These are phyloP conservation scores for Rhagophthalmus giganteus DNA, from an alignment of 2,888 invertebrate genomes.

Conservation along the genomic window DNA sequence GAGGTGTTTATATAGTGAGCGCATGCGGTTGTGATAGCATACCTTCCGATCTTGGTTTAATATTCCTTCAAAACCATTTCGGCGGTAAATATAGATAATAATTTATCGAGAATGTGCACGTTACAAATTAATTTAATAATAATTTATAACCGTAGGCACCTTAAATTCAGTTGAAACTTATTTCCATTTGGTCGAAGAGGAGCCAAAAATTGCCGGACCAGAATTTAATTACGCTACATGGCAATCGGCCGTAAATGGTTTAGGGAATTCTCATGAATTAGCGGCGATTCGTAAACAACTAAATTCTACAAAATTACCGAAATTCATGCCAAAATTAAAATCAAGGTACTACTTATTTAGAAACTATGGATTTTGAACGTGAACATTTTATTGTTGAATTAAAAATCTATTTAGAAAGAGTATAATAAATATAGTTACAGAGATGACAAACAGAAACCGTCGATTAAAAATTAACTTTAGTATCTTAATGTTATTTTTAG, in stretches of 20 bases:
- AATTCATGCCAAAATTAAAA: conserved; percentile 61
- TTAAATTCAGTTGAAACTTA: conserved; percentile 80
- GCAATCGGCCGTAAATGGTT: conserved; percentile 80
- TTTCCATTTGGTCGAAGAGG: conserved; percentile 57
- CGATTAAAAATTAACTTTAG: no score
- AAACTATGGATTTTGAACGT: no score
- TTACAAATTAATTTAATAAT: no score
- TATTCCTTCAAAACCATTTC: conserved; percentile 78
- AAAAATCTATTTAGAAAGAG: no score
- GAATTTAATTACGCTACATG: conserved; percentile 83
- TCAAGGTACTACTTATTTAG: conserved; percentile 57
- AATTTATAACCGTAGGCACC: conserved; percentile 65
- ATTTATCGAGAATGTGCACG: no score
- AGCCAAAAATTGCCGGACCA: conserved; percentile 61
- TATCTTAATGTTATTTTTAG: conserved; percentile 17
- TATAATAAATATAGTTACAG: no score
- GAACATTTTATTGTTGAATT: no score
- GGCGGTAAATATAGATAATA: conserved; percentile 66
- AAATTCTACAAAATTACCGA: background rate
- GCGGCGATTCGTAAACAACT: conserved; percentile 1
- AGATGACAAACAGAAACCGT: no score
- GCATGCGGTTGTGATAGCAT: conserved; percentile 94
- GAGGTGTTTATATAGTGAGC: conserved; percentile 83
- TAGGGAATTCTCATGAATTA: conserved; percentile 50
- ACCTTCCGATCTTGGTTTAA: conserved; percentile 85